Evolutionary conservation across 2,113 vertebrate genomes (phyloP).

Genomic region (Coptodon rendalli): DNA sequence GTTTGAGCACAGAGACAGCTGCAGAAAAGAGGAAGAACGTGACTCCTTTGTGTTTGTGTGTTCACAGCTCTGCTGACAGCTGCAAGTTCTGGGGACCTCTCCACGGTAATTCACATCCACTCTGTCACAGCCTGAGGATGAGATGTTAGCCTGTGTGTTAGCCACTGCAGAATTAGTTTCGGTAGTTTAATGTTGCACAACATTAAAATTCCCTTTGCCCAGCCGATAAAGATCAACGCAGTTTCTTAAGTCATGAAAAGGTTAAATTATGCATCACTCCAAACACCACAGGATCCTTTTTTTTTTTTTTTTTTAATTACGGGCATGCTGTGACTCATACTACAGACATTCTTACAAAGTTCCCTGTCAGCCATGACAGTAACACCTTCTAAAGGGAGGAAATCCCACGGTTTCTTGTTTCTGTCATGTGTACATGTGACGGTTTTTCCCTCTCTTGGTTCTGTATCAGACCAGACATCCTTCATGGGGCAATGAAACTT

Average conservation of each 20-base stretch:
- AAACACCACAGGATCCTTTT: background rate
- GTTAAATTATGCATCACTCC: background rate
- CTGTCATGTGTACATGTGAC: background rate
- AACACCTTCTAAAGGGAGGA: background rate
- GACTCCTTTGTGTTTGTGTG: background rate
- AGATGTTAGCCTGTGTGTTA: background rate
- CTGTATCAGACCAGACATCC: background rate
- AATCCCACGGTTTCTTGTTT: background rate
- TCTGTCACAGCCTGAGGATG: background rate
- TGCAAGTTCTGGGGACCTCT: slow-evolving; percentile 62
- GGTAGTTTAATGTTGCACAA: background rate
- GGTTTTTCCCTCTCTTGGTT: background rate
- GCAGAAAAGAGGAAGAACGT: background rate
- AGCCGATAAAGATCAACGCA: background rate
- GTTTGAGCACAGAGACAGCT: background rate
- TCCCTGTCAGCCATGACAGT: background rate
- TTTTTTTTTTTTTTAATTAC: background rate
- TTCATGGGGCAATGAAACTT: background rate
- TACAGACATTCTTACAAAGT: background rate
- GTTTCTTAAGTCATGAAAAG: background rate
- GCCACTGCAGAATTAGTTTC: background rate
- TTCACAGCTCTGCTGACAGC: slow-evolving; percentile 63
- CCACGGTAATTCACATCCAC: slow-evolving; percentile 19
- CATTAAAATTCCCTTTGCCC: background rate
- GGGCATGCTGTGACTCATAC: background rate